Percentiles rank a stretch among this genome's conserved stretches.
Evolutionary conservation across 1,140 invertebrate genomes (phyloP).

Genomic region (Lucilia sericata): DNA sequence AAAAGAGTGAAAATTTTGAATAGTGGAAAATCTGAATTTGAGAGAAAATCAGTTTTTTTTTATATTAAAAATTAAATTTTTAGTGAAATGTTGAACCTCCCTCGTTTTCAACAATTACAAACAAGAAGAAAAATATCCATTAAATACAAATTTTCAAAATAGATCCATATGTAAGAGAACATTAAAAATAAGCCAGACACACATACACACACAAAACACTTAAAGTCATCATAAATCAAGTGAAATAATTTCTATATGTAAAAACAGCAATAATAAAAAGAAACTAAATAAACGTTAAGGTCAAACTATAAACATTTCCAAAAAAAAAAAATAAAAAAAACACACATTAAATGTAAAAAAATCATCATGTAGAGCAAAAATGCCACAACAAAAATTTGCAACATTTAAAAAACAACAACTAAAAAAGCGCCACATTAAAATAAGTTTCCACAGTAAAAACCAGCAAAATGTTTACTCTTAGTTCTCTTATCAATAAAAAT

Average conservation of each 20-base stretch:
- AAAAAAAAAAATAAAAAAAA: background rate
- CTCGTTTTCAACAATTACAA: too few relatives aligned
- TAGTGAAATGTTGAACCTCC: too few relatives aligned
- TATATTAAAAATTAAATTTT: too few relatives aligned
- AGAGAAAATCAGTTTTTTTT: too few relatives aligned
- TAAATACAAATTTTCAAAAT: background rate
- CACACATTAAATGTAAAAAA: background rate
- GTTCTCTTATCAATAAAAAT: constrained; percentile 32
- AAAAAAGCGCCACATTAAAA: background rate
- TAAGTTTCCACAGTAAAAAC: background rate
- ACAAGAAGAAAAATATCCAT: too few relatives aligned
- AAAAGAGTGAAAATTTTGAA: too few relatives aligned
- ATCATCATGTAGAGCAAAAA: background rate
- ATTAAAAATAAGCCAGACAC: background rate
- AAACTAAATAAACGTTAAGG: background rate
- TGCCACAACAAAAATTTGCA: background rate
- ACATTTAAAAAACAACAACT: background rate
- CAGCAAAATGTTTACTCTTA: background rate
- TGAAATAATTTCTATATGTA: constrained; percentile 13
- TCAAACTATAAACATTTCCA: background rate
- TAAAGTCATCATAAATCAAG: constrained; percentile 20
- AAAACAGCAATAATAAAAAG: background rate
- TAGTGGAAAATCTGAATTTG: too few relatives aligned
- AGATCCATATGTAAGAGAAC: background rate
- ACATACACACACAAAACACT: too few relatives aligned